A percentile compares a stretch with the other conserved stretches of the same genome.
Evolutionary conservation across 2,113 vertebrate species (phyloP).

Genomic region (Chaetodon trifascialis): DNA sequence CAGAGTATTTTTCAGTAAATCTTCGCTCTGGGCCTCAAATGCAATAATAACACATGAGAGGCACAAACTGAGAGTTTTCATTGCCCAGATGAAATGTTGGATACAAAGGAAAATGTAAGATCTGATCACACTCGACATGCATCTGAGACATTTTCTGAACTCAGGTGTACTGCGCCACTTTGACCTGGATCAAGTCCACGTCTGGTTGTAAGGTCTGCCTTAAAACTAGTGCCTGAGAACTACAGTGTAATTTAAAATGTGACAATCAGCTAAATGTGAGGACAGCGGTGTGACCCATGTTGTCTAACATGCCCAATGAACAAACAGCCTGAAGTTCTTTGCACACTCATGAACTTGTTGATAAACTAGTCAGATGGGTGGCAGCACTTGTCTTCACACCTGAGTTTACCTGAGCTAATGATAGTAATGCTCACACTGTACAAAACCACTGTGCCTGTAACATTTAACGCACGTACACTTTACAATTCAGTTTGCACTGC

Average conservation of each 20-base stretch:
- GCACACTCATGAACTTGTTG: not conserved
- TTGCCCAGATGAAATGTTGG: too few species aligned
- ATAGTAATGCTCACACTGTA: conserved; percentile 3
- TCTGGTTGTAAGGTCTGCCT: not conserved
- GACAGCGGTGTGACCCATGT: not conserved
- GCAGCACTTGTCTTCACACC: not conserved
- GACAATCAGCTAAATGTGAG: not conserved
- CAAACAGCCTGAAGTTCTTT: conserved; percentile 15
- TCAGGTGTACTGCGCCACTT: not conserved
- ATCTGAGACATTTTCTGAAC: not conserved
- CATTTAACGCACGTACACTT: conserved; percentile 16
- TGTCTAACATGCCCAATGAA: conserved; percentile 12
- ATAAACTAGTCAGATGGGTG: not conserved
- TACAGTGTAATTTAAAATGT: too few species aligned
- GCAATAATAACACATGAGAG: too few species aligned
- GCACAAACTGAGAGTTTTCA: too few species aligned
- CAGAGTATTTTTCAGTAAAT: too few species aligned
- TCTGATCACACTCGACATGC: not conserved
- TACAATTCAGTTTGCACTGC: conserved; percentile 53
- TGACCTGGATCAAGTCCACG: not conserved
- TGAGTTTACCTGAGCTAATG: conserved; percentile 18
- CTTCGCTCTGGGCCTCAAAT: too few species aligned
- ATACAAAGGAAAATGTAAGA: not conserved
- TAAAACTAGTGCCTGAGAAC: not conserved
- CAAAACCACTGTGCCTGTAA: conserved; percentile 43